These are phyloP conservation scores for Avahi laniger DNA, from an alignment of 2,797 vertebrate genomes.

Conservation along the genomic window DNA sequence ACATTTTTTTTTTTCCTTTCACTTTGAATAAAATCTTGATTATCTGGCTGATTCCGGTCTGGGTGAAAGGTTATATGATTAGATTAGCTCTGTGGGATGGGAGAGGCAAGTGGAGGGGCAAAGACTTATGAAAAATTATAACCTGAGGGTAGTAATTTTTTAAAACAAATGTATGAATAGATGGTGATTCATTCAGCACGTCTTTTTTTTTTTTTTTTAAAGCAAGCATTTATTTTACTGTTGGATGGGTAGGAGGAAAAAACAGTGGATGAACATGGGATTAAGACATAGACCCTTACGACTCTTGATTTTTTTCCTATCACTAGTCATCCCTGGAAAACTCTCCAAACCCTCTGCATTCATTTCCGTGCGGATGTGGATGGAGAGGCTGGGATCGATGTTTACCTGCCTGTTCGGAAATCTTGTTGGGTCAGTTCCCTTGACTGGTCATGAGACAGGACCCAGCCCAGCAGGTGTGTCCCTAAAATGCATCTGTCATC, in stretches of 20 bases:
- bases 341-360: neutral
- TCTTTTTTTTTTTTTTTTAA: neutral
- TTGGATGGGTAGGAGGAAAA: neutral
- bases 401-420: neutral
- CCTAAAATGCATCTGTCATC: conserved; percentile 35
- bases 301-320: neutral
- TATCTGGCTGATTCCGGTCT: neutral
- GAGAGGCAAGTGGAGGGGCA: neutral
- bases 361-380: neutral
- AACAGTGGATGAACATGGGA: neutral
- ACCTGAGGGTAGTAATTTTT: conserved; percentile 34
- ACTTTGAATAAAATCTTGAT: neutral
- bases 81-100: neutral
- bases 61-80: conserved; percentile 29
- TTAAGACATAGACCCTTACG: neutral
- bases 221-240: neutral
- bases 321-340: neutral
- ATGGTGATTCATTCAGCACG: conserved; percentile 46
- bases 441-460: neutral
- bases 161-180: conserved; percentile 35
- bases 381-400: neutral
- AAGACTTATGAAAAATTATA: neutral
- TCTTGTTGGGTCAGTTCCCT: conserved; percentile 23
- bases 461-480: conserved; percentile 44
- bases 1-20: neutral